phyloP scores from a whole-genome alignment of 2,888 invertebrate genomes.

The Luffia ferchaultella region DNA sequence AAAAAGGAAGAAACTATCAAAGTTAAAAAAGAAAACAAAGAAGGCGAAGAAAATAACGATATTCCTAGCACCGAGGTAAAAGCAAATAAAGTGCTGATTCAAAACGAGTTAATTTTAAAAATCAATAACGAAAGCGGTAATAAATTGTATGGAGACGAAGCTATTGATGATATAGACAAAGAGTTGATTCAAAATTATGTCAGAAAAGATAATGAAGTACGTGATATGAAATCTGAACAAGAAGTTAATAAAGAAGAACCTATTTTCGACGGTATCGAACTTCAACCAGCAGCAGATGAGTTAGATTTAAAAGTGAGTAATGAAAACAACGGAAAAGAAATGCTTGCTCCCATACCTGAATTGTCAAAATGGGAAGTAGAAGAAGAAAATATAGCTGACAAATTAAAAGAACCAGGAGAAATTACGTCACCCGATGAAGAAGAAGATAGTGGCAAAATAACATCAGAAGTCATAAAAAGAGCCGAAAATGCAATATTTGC shows the following conservation, averaged over 20 bases:
- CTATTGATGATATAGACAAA: conserved; percentile 61
- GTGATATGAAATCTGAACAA: conserved; percentile 29
- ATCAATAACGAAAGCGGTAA: conserved; percentile 13
- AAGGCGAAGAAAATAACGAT: conserved; percentile 21
- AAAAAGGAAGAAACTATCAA: conserved; percentile 14
- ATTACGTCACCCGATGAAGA: conserved; percentile 51
- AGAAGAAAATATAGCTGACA: conserved; percentile 48
- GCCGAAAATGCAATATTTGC: conserved; percentile 93
- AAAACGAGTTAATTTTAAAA: conserved; percentile 22
- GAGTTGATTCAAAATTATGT: conserved; percentile 66
- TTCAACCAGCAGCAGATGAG: conserved; percentile 65
- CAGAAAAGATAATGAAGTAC: conserved; percentile 35
- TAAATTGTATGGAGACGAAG: conserved; percentile 64
- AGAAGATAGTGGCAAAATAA: conserved; percentile 73
- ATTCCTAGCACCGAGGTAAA: conserved; percentile 21
- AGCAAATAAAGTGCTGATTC: conserved; percentile 18
- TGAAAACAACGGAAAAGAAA: conserved; percentile 57
- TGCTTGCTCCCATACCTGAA: conserved; percentile 78
- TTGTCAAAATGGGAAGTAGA: conserved; percentile 91
- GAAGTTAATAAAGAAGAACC: conserved; percentile 54
- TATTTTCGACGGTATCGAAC: conserved; percentile 64
- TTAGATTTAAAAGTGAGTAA: conserved; percentile 61
- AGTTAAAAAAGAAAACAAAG: conserved; percentile 22
- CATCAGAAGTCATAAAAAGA: conserved; percentile 87
- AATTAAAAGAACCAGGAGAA: conserved; percentile 52